These are phyloP conservation scores for Mobula birostris DNA, from an alignment of 2,113 vertebrate genomes.

Conservation along the genomic window DNA sequence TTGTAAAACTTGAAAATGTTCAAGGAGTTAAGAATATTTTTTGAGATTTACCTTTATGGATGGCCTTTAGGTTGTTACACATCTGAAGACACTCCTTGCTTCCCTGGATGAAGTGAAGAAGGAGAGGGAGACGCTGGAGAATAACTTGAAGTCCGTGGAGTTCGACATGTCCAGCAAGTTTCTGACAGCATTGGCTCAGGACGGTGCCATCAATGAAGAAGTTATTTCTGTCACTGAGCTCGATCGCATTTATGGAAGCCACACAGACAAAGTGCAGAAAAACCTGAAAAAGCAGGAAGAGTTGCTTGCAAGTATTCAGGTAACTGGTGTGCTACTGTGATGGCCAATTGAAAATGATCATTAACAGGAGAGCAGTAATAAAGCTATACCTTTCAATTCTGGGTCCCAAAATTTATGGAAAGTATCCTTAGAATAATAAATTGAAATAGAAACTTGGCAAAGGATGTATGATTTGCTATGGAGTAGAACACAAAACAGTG, in stretches of 20 bases:
- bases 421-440: too few species aligned
- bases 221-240: constrained; percentile 75
- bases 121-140: constrained; percentile 81
- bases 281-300: constrained; percentile 80
- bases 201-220: constrained; percentile 90
- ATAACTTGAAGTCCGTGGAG: constrained; percentile 78
- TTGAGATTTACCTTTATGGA: background rate
- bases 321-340: constrained; percentile 39
- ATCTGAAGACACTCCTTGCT: constrained; percentile 72
- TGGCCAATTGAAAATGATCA: background rate
- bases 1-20: background rate
- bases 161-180: constrained; percentile 90
- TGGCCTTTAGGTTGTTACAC: constrained; percentile 70
- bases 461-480: too few species aligned
- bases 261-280: constrained; percentile 79
- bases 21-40: background rate
- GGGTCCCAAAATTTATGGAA: background rate
- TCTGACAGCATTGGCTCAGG: constrained; percentile 79
- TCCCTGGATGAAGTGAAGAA: constrained; percentile 80
- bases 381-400: background rate
- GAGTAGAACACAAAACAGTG: too few species aligned
- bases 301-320: constrained; percentile 76
- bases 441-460: too few species aligned
- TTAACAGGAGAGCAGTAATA: background rate
- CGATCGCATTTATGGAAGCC: constrained; percentile 75